phyloP scores from a whole-genome alignment of 2,888 invertebrate genomes.

The Drymonia ruficornis region DNA sequence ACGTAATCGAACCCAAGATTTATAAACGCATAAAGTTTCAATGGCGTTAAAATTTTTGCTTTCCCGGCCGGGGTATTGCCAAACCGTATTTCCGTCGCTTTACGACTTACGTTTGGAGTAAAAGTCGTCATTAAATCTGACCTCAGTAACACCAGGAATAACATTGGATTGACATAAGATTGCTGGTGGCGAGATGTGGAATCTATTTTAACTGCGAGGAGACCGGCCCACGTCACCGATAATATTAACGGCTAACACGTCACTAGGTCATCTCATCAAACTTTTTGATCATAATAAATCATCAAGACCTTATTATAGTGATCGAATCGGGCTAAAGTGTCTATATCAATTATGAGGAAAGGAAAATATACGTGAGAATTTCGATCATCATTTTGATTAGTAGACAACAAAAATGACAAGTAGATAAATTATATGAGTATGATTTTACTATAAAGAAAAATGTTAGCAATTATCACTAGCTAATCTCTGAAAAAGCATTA shows the following conservation, averaged over 20 bases:
- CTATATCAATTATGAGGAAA: too few relatives aligned
- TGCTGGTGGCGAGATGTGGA: constrained; percentile 40
- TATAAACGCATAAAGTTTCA: too few relatives aligned
- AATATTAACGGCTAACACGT: constrained; percentile 39
- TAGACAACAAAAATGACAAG: too few relatives aligned
- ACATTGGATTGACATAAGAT: constrained; percentile 55
- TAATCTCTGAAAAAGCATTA: too few relatives aligned
- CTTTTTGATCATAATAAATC: neutral
- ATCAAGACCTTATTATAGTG: too few relatives aligned
- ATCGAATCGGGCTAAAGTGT: too few relatives aligned
- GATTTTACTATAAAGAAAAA: too few relatives aligned
- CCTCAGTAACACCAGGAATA: constrained; percentile 50
- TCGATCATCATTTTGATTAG: too few relatives aligned
- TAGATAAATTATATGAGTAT: too few relatives aligned
- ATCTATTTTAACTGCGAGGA: constrained; percentile 60
- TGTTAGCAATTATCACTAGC: too few relatives aligned
- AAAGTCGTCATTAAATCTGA: constrained; percentile 39
- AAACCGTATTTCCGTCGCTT: constrained; percentile 8
- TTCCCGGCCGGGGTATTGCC: neutral
- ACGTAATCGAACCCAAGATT: too few relatives aligned
- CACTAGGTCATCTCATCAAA: constrained; percentile 24
- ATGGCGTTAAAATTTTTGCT: neutral
- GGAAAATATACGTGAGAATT: too few relatives aligned
- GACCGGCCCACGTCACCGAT: constrained; percentile 49
- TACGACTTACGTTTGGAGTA: constrained; percentile 27